Percentiles rank a stretch among this genome's conserved stretches.
Conservation (phyloP, 2,888 invertebrate genomes). For the Phyllotreta cruciferae region DNA sequence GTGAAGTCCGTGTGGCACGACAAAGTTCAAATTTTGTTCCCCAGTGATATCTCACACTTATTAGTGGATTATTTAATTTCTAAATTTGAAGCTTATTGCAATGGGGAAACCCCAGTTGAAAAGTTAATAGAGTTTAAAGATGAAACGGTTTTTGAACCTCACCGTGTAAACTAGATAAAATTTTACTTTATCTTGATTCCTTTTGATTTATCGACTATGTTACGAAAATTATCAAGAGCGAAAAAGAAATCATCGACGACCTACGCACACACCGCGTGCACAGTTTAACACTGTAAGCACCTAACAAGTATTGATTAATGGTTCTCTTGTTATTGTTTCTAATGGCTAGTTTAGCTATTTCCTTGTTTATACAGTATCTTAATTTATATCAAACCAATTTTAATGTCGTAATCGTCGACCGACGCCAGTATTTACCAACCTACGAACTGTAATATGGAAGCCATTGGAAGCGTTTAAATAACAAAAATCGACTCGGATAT, state of each 20-base stretch:
- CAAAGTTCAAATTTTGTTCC: too few species aligned
- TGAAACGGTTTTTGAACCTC: not conserved
- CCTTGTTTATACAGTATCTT: constrained; percentile 7
- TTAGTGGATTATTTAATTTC: too few species aligned
- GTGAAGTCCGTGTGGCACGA: too few species aligned
- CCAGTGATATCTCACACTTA: too few species aligned
- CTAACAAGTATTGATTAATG: constrained; percentile 13
- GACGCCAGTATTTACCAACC: too few species aligned
- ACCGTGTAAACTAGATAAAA: not conserved
- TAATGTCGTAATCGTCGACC: too few species aligned
- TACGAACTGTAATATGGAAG: too few species aligned
- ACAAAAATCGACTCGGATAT: not conserved
- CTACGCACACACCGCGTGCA: constrained; percentile 2
- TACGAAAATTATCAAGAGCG: constrained; percentile 22
- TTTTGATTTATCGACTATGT: constrained; percentile 18
- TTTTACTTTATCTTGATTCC: not conserved
- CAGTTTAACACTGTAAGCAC: constrained; percentile 4
- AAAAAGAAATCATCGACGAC: not conserved
- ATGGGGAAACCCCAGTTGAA: not conserved
- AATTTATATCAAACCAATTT: not conserved
- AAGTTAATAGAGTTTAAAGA: not conserved
- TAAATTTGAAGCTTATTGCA: not conserved
- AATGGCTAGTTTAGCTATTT: constrained; percentile 2
- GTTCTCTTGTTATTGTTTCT: constrained; percentile 7
- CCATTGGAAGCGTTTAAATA: too few species aligned